Base-by-base conservation (phyloP, 1,140 invertebrate species). In the Diachasmimorpha longicaudata region DNA sequence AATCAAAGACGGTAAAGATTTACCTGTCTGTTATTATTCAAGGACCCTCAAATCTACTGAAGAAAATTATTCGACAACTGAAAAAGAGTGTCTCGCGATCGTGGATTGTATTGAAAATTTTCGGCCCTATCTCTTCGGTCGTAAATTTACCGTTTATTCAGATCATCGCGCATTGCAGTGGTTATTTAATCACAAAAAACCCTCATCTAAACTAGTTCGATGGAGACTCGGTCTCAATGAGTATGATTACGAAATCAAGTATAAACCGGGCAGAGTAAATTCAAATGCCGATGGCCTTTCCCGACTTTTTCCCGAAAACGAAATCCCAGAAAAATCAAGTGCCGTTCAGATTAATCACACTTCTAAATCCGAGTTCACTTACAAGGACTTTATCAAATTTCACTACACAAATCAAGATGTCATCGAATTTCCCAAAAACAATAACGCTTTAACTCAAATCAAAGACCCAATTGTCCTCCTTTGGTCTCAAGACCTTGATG, bases 161-260 rank as follows among this genome's bases (percentile, higher is more conserved):
- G 72, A 74, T 76, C 80, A 91, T 72, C 83, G 81, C 77, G 84
- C 87, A 0, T 78, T 90, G 58, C 79, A 73, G 46, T 91, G 85
- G 83, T 72, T 91, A 14, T 82, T 83, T 11, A 84, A 84, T 16
- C 80, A 85, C 0, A 90, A 87, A 80, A 85, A 90, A 52, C 84
- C 84, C 8, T 80, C 69, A 13, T 81, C 79, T 46, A 68, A 85
- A 76, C 76, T 91, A 25, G 79, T 87, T 9, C 77, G 87, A 69
- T 91, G 89, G 89, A 69, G 83, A 66, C 36, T 84, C 4, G 79
- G 79, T 82, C 68, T 87, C 11, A 77, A 79, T 46, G 84, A 89
- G 71, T 91, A 85, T 81, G 76, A 87, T 48, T 89, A 87, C 76
- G 76, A 86, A 75, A 86, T 91, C 6, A 31, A 79, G 14, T 88